Evolutionary conservation across 2,888 invertebrate genomes (phyloP).

Genomic region (Hemithea aestivaria): DNA sequence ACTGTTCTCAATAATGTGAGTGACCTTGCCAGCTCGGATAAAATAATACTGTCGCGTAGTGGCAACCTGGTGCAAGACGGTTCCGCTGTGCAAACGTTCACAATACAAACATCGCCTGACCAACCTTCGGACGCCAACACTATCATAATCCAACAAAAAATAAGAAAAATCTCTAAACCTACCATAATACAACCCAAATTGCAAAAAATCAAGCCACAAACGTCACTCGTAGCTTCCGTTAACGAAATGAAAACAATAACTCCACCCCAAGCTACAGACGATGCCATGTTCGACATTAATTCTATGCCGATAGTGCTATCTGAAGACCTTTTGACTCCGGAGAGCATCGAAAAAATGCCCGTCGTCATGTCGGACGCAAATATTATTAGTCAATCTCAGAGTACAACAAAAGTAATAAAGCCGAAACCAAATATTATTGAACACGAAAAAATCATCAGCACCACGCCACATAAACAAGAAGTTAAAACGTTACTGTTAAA

Average conservation of each 20-base stretch:
- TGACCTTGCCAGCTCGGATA: conserved; percentile 56
- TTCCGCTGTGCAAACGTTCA: conserved; percentile 64
- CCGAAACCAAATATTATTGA: conserved; percentile 47
- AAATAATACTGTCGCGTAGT: conserved; percentile 62
- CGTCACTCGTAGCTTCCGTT: conserved; percentile 47
- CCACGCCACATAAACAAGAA: conserved; percentile 51
- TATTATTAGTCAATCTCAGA: conserved; percentile 47
- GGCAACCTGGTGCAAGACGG: conserved; percentile 52
- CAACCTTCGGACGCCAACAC: conserved; percentile 53
- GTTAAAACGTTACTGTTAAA: conserved; percentile 64
- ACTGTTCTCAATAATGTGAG: conserved; percentile 53
- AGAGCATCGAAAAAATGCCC: conserved; percentile 84
- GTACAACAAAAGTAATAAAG: conserved; percentile 54
- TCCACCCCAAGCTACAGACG: conserved; percentile 46
- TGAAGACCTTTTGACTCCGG: conserved; percentile 83
- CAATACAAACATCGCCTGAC: conserved; percentile 62
- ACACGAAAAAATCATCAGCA: conserved; percentile 51
- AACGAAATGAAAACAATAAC: conserved; percentile 42
- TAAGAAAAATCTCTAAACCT: conserved; percentile 57
- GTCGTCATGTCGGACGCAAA: conserved; percentile 77
- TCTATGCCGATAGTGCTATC: conserved; percentile 88
- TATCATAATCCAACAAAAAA: conserved; percentile 64
- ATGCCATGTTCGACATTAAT: conserved; percentile 83
- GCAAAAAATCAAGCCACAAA: conserved; percentile 56
- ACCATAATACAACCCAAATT: conserved; percentile 42